A percentile compares a stretch with the other conserved stretches of the same genome.
These are phyloP conservation scores for Dexiosoma caninum DNA, from an alignment of 2,888 invertebrate species.

Conservation along the genomic window DNA sequence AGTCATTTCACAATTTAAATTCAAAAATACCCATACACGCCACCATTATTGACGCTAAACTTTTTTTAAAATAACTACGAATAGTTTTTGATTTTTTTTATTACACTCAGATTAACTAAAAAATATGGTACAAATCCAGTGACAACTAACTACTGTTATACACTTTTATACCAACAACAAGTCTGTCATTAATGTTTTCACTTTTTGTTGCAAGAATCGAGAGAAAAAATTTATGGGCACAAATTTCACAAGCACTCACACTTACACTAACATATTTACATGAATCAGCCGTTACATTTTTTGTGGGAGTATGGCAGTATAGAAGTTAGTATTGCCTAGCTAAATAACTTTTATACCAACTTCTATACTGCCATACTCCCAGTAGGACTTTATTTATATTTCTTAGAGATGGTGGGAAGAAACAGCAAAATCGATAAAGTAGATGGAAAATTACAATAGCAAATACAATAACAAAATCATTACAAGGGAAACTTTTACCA, in stretches of 20 bases:
- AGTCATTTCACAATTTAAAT: neutral
- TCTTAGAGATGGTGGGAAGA: neutral
- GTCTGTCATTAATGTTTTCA: slow-evolving; percentile 51
- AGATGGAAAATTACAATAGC: slow-evolving; percentile 32
- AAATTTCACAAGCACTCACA: neutral
- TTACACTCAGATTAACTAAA: neutral
- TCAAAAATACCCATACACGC: neutral
- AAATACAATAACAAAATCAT: slow-evolving; percentile 35
- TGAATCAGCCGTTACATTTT: neutral
- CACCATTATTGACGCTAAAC: neutral
- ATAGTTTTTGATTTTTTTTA: neutral
- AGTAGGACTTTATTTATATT: slow-evolving; percentile 25
- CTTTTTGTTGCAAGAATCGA: slow-evolving; percentile 12
- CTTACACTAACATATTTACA: neutral
- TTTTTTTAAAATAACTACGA: neutral
- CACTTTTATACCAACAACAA: neutral
- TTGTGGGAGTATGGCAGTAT: no score
- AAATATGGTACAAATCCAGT: neutral
- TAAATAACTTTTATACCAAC: neutral
- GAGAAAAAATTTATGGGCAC: neutral
- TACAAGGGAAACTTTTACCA: slow-evolving; percentile 53
- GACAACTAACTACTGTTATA: slow-evolving; percentile 11
- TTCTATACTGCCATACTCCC: neutral
- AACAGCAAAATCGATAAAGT: slow-evolving; percentile 42
- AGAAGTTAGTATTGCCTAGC: neutral